Evolutionary conservation across 2,888 invertebrate species (phyloP), one percentile per base, ranked within the genome.

Genomic region (Zootermopsis nevadensis): DNA sequence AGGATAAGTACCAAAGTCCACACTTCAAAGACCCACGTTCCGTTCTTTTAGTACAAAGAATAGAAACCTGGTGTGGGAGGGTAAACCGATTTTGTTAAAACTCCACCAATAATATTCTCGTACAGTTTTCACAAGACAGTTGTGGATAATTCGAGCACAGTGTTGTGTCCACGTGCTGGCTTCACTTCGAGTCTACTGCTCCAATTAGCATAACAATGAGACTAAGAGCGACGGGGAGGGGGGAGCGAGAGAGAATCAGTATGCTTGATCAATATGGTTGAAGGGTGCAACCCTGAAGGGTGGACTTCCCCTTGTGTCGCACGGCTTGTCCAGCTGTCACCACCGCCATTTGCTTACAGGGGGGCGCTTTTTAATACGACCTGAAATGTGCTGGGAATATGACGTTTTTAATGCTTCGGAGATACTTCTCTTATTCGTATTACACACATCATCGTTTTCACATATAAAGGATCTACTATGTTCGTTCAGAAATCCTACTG

Each of bases 241-340:
- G 77, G 24, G n/a, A n/a, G n/a, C n/a, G 33, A 53, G 55, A 33
- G 55, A n/a, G 66, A 79, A 79, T 79, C 79, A 79, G 79, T 79
- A 79, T 79, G 79, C 79, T 79, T 79, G 77, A 79, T 79, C 77
- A 79, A 79, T 79, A 79, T 79, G 77, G 33, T 22, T 33, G 69
- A 31, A 69, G 33, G 69, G 69, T 69, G 69, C 69, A 33, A 24
- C 24, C 7, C 60, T 60, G 60, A 42, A 48, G 79, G 60, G 66
- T 10, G 66, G 79, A 79, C 79, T 79, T 79, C 77, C 79, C 79
- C 60, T 33, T 79, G 79, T 79, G 79, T 79, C 60, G 35, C 79
- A 79, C 77, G 66, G 79, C 79, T 79, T 79, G 79, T 79, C 79
- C 79, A 79, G 79, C 79, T 79, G 79, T 79, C 79, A 79, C 79